Conservation (phyloP, 2,888 invertebrate species). For the Apotomis capreana region DNA sequence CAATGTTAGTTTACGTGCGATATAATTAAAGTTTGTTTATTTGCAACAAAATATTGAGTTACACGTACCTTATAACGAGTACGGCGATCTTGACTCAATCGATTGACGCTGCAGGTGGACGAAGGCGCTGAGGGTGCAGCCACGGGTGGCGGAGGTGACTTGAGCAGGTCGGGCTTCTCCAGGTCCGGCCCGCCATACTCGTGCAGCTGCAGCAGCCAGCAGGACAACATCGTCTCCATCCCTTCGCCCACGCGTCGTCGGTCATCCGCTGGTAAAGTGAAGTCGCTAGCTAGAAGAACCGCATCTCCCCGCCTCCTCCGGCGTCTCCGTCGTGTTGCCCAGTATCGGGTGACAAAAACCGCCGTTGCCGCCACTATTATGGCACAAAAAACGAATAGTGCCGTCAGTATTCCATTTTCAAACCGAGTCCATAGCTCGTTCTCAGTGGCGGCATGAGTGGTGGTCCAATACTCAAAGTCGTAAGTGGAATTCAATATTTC, state of each 20-base stretch:
- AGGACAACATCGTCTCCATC: constrained; percentile 93
- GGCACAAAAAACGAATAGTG: constrained; percentile 43
- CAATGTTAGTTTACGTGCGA: neutral
- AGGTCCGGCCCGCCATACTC: constrained; percentile 92
- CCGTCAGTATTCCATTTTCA: constrained; percentile 42
- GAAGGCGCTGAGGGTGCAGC: constrained; percentile 75
- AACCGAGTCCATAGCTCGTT: constrained; percentile 42
- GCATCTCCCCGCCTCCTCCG: constrained; percentile 53
- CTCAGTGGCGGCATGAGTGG: constrained; percentile 32
- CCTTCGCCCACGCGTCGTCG: constrained; percentile 84
- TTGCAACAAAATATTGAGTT: too few relatives aligned
- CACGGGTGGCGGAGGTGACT: constrained; percentile 79
- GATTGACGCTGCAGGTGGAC: constrained; percentile 76
- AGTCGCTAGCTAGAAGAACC: constrained; percentile 55
- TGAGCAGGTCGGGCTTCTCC: constrained; percentile 92
- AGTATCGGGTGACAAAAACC: constrained; percentile 35
- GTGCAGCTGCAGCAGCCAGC: constrained; percentile 92
- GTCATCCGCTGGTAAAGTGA: constrained; percentile 64
- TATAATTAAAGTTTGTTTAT: neutral
- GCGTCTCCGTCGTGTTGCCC: constrained; percentile 52
- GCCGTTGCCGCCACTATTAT: constrained; percentile 43
- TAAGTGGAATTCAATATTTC: constrained; percentile 48
- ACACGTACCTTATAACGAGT: constrained; percentile 90
- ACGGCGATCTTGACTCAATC: constrained; percentile 85
- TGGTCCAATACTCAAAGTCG: constrained; percentile 46